phyloP scores from a whole-genome alignment of 2,888 invertebrate genomes.

The Oscheius onirici region DNA sequence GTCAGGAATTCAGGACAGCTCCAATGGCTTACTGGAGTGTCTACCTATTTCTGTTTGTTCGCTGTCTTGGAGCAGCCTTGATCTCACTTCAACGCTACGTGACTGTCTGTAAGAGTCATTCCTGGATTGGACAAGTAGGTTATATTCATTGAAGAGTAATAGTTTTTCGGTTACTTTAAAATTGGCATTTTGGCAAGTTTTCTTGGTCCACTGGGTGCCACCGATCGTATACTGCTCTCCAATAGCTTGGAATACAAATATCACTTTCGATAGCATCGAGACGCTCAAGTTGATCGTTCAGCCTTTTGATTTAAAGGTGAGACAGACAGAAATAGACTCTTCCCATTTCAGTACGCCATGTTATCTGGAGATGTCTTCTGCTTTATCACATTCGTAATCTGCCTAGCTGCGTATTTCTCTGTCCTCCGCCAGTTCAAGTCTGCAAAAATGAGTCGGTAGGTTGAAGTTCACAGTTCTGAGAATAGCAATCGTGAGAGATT shows the following conservation, averaged over 20 bases:
- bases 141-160: background rate
- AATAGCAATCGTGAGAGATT: too few species aligned
- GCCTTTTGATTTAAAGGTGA: conserved; percentile 1
- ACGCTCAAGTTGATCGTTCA: background rate
- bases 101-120: conserved; percentile 15
- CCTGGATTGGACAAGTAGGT: background rate
- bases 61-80: conserved; percentile 17
- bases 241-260: conserved; percentile 14
- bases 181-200: conserved; percentile 5
- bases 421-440: conserved; percentile 11
- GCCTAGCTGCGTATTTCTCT: background rate
- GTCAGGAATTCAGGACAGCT: conserved; percentile 3
- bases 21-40: conserved; percentile 7
- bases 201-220: conserved; percentile 12
- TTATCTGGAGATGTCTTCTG: conserved; percentile 23
- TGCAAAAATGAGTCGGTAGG: conserved; percentile 21
- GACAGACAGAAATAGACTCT: too few species aligned
- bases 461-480: too few species aligned
- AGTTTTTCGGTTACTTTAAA: background rate
- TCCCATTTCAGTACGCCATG: background rate
- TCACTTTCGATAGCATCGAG: conserved; percentile 2
- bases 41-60: conserved; percentile 14
- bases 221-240: background rate
- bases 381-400: conserved; percentile 13
- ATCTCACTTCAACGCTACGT: conserved; percentile 22